phyloP scores from a whole-genome alignment of 2,888 invertebrate species.

The Ichneumoninae sp. region DNA sequence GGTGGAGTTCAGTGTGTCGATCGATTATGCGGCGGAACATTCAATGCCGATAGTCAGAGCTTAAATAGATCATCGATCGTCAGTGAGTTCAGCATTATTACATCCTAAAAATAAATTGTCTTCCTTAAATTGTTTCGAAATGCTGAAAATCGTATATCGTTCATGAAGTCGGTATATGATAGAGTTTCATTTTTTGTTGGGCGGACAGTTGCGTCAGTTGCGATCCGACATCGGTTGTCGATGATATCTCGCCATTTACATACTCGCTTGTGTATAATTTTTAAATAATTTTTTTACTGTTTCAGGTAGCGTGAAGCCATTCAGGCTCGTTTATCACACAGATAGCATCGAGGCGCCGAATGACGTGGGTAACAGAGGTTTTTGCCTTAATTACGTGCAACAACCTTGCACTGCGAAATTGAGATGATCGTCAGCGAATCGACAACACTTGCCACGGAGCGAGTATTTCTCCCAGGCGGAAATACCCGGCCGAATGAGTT shows the following conservation, averaged over 20 bases:
- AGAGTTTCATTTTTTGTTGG: background rate
- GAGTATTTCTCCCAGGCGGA: background rate
- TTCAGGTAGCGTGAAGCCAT: constrained; percentile 92
- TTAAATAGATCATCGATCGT: constrained; percentile 89
- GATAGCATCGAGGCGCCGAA: constrained; percentile 91
- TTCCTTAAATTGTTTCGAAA: background rate
- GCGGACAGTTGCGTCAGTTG: no score
- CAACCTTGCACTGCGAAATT: constrained; percentile 91
- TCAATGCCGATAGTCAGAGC: constrained; percentile 88
- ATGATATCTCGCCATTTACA: background rate
- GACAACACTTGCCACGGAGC: background rate
- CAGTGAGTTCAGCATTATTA: constrained; percentile 86
- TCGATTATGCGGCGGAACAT: constrained; percentile 92
- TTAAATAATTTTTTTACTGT: constrained; percentile 63
- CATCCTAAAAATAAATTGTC: background rate
- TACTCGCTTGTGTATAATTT: background rate
- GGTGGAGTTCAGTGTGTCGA: constrained; percentile 90
- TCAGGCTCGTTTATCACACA: constrained; percentile 91
- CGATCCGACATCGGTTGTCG: background rate
- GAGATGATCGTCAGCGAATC: constrained; percentile 53
- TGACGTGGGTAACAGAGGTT: constrained; percentile 91
- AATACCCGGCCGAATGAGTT: background rate
- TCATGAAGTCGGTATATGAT: background rate
- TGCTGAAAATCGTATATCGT: background rate
- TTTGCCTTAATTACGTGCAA: constrained; percentile 93